Base-by-base conservation (phyloP, 1,140 invertebrate genomes). In the Centruroides vittatus region DNA sequence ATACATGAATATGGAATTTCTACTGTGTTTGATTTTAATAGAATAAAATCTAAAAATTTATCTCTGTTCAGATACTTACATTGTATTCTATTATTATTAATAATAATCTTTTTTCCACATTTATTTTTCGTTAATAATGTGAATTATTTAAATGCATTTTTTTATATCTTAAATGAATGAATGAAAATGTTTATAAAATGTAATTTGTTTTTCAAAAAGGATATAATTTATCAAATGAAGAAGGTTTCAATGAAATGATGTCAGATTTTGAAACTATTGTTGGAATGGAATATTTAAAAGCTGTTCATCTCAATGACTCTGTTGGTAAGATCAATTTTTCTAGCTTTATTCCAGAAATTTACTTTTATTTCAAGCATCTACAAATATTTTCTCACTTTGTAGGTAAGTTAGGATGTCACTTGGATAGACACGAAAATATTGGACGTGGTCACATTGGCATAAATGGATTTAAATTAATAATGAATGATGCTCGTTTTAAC, bases 221-320 rank as follows among this genome's bases (percentile, higher is more conserved):
- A 12, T 79, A 76, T 71, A 75, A 79, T 66, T 60, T 80, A 13
- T 66, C 72, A 9, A 72, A 70, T 34, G 64, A 72, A 46, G 61
- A 72, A 53, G 74, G 74, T 0, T 80, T 74, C 63, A 61, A 77
- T 13, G 57, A 69, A 35, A 73, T 75, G 61, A 70, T 79, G 66
- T 61, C 69, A 10, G 72, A 78, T 51, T 79, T 80, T 70, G 76
- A 75, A 4, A 65, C 67, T 35, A 70, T 74, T 52, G 70, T 80
- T 67, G 79, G 79, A 5, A 72, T 77, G 41, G 62, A 76, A 50
- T 78, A 77, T 65, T 70, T 80, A 3, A 76, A 76, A 61, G 79
- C 74, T 3, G 47, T 81, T 52, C 79, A 80, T 64, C 60, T 81
- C 5, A 80, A 80, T 71, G 79, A 80, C 67, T 79, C 77, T 6